Evolutionary conservation across 1,140 invertebrate genomes (phyloP), one percentile per base, ranked within the genome.

Genomic region (Hyles euphorbiae): DNA sequence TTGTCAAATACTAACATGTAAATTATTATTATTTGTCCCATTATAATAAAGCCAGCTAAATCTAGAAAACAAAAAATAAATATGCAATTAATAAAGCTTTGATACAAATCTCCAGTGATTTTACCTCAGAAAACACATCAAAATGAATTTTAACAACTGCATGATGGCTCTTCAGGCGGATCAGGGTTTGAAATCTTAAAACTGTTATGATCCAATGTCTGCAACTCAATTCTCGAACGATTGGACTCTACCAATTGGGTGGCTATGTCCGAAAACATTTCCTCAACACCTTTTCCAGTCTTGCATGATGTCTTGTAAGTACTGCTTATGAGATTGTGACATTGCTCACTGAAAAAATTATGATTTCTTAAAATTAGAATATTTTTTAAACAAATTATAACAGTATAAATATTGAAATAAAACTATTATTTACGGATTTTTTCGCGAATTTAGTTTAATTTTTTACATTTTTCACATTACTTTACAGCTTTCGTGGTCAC

Each of bases 291-390:
- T 77, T 93, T 92, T 3, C 95, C 95, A 58, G 93, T 96, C 89
- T 97, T 98, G 75, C 97, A 98, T 22, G 96, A 98, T 11, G 96
- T 97, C 81, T 96, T 96, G 78, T 97, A 98, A 34, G 94, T 95
- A 54, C 93, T 94, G 76, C 94, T 96, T 61, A 98, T 95, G 49
- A 97, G 89, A 78, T 96, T 96, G 74, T 97, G 96, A 82, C 97
- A 98, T 82, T 98, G 96, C 84, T 97, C 95, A 87, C 94, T 95
- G 81, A 60, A 92, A 91, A 68, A 34, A 72, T 49, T 52, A 71
- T 69, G 53, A 54, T 0, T 22, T 22, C 22, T 22, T 22, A 44
- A 58, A 55, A 63, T 58, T 34, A 34, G 56, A 22, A 22, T 55
- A 69, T 51, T 54, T 55, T 47, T 59, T 48, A 40, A 56, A 56